Percentiles rank a stretch among this genome's conserved stretches.
Conservation (phyloP, 64 coral and sea anemone species). For the Catalaphyllia jardinei region DNA sequence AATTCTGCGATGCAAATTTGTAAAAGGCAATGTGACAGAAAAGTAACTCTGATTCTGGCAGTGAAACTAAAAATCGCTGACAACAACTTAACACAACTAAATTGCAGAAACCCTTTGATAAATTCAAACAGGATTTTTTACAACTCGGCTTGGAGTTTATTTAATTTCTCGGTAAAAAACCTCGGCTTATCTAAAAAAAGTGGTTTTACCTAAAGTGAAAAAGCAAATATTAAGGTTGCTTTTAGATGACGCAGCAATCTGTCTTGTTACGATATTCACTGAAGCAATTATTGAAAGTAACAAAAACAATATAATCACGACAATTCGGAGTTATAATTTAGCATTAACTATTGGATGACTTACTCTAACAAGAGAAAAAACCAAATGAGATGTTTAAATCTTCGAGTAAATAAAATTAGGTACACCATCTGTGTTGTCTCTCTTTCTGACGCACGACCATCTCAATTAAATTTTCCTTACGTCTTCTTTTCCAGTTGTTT, state of each 20-base stretch:
- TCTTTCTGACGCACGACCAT: neutral
- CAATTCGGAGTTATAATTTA: neutral
- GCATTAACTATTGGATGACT: neutral
- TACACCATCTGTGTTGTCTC: conserved; percentile 12
- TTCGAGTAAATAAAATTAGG: conserved; percentile 26
- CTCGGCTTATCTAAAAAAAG: neutral
- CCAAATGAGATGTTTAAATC: conserved; percentile 32
- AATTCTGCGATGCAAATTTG: neutral
- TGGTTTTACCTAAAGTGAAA: neutral
- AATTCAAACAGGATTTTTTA: no score
- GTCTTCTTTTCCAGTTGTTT: neutral
- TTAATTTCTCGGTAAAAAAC: neutral
- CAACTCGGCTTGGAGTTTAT: no score
- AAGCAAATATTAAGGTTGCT: conserved; percentile 7
- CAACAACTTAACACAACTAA: neutral
- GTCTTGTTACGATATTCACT: neutral
- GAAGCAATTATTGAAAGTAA: neutral
- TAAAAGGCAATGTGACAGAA: neutral
- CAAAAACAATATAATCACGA: neutral
- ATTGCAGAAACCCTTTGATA: no score
- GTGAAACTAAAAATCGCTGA: neutral
- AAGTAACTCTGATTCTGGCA: neutral
- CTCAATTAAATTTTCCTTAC: conserved; percentile 17
- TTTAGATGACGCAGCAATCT: neutral
- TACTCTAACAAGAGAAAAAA: neutral